Percentiles rank a stretch among this genome's conserved stretches.
Conservation (phyloP, 2,888 invertebrate species). For the Sphecodes monilicornis region DNA sequence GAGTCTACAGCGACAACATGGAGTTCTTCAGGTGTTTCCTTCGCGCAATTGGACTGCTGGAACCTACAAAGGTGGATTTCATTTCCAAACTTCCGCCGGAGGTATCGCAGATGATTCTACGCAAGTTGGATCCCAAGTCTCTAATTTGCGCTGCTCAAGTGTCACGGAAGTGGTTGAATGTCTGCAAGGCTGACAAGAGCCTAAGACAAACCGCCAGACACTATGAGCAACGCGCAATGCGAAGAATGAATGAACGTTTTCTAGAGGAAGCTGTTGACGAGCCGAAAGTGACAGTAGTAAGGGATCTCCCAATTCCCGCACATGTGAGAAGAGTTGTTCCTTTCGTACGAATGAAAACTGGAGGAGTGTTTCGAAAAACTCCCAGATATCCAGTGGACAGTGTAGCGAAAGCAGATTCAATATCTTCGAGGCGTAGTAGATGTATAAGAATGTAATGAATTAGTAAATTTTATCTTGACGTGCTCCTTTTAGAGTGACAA, state of each 20-base stretch:
- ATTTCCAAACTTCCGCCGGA: constrained; percentile 31
- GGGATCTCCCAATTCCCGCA: not conserved
- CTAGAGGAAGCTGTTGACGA: not conserved
- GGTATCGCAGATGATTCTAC: constrained; percentile 32
- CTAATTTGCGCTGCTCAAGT: no score
- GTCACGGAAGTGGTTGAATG: no score
- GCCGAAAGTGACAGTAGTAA: not conserved
- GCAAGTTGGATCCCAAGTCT: constrained; percentile 35
- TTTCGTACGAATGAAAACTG: not conserved
- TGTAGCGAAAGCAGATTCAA: no score
- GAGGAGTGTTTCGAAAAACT: not conserved
- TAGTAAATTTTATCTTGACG: no score
- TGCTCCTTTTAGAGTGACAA: no score
- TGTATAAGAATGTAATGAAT: not conserved
- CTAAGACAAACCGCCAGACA: constrained; percentile 13
- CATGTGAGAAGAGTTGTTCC: not conserved
- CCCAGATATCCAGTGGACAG: not conserved
- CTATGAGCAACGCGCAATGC: not conserved
- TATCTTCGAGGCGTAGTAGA: not conserved
- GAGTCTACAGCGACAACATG: not conserved
- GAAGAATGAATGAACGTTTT: not conserved
- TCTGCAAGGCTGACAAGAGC: no score
- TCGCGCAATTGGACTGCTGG: constrained; percentile 29
- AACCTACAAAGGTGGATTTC: constrained; percentile 41
- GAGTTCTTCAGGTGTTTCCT: constrained; percentile 36